Percentiles rank a stretch among this genome's conserved stretches.
phyloP scores from a whole-genome alignment of 2,888 invertebrate genomes.

The Pheosia gnoma region DNA sequence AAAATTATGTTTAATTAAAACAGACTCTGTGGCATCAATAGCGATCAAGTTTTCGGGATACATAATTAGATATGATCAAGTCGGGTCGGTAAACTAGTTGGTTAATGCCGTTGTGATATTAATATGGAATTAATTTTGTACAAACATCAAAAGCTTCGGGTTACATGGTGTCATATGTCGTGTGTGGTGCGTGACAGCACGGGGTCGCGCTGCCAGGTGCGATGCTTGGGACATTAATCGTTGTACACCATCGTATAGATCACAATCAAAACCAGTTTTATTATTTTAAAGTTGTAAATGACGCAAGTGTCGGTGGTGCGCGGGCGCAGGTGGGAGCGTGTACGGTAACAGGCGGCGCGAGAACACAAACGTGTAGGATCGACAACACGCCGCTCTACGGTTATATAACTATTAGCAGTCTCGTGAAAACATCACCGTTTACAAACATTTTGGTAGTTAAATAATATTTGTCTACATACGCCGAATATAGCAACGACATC shows the following conservation, averaged over 20 bases:
- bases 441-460: too few species aligned
- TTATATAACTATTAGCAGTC: background rate
- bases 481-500: too few species aligned
- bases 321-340: conserved; percentile 74
- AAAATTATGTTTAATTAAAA: background rate
- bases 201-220: conserved; percentile 75
- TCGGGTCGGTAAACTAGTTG: conserved; percentile 43
- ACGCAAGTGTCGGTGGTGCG: conserved; percentile 76
- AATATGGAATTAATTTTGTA: conserved; percentile 58
- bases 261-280: conserved; percentile 82
- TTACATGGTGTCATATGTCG: conserved; percentile 62
- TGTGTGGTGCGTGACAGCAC: conserved; percentile 47
- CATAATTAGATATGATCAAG: conserved; percentile 45
- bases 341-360: conserved; percentile 60
- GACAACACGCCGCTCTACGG: conserved; percentile 22
- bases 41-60: conserved; percentile 27
- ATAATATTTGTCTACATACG: too few species aligned
- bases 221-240: conserved; percentile 72
- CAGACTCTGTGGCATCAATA: background rate
- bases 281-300: conserved; percentile 83
- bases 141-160: conserved; percentile 51
- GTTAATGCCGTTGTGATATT: conserved; percentile 56
- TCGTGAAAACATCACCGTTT: too few species aligned
- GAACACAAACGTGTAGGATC: conserved; percentile 48
- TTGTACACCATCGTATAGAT: conserved; percentile 78